phyloP scores from a whole-genome alignment of 2,797 vertebrate genomes.

The Megaceryle alcyon region DNA sequence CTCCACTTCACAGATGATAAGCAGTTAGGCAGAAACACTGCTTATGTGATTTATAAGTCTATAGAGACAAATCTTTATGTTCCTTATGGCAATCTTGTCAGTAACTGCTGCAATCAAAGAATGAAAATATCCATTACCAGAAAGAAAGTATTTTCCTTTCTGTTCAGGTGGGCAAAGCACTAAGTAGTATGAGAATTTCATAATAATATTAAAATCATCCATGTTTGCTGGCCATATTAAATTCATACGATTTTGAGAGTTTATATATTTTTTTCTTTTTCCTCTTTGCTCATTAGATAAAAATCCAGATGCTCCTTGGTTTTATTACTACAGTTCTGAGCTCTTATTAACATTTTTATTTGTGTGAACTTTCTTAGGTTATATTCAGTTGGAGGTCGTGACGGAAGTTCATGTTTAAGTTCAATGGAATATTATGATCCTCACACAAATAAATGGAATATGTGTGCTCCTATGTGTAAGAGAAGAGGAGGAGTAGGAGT shows the following conservation, averaged over 20 bases:
- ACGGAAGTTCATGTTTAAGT: conserved; percentile 83
- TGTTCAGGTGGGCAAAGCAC: background rate
- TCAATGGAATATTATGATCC: conserved; percentile 85
- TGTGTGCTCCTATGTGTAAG: conserved; percentile 85
- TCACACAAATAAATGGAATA: conserved; percentile 84
- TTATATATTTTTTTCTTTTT: background rate
- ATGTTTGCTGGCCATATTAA: background rate
- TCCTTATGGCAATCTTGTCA: background rate
- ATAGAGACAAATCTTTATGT: background rate
- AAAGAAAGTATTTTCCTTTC: background rate
- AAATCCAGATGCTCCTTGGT: background rate
- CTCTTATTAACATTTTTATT: background rate
- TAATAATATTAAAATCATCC: background rate
- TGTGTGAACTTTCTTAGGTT: conserved; percentile 69
- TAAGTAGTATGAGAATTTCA: background rate
- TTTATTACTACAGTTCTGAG: background rate
- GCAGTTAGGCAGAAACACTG: background rate
- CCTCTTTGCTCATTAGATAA: background rate
- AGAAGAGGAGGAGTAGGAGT: conserved; percentile 84
- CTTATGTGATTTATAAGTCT: background rate
- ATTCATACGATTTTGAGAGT: background rate
- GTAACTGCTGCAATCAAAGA: background rate
- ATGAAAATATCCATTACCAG: background rate
- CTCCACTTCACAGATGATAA: background rate
- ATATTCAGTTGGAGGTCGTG: conserved; percentile 83